Evolutionary conservation across 2,113 vertebrate genomes (phyloP).

Genomic region (Callochromis pleurospilus): DNA sequence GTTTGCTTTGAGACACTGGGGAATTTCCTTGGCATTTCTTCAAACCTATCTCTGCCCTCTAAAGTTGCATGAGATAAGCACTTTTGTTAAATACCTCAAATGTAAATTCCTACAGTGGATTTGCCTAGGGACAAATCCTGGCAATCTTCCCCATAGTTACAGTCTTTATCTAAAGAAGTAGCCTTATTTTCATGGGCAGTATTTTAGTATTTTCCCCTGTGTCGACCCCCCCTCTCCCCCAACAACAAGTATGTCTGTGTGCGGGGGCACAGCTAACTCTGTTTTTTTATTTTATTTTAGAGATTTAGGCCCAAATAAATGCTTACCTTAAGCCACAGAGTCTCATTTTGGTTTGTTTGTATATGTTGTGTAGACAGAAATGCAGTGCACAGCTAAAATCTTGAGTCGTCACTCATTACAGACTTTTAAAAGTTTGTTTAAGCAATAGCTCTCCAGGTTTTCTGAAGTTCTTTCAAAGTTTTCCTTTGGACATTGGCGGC

Average conservation of each 20-base stretch:
- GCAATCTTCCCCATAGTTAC: background rate
- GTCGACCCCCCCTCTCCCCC: background rate
- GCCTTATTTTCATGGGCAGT: background rate
- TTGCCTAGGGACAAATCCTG: background rate
- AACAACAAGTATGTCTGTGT: too few species aligned
- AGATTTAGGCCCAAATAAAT: background rate
- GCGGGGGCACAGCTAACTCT: background rate
- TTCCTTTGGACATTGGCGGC: background rate
- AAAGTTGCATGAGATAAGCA: background rate
- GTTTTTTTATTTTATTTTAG: background rate
- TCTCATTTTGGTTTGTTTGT: background rate
- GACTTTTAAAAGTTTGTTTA: background rate
- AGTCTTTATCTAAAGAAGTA: background rate
- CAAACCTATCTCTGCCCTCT: background rate
- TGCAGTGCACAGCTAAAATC: background rate
- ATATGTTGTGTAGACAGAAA: background rate
- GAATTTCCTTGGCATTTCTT: background rate
- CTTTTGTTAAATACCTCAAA: background rate
- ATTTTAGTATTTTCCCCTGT: background rate
- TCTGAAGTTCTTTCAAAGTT: background rate
- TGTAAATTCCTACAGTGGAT: background rate
- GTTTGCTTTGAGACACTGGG: background rate
- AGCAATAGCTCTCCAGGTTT: background rate
- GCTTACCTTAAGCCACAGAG: background rate
- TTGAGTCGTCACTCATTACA: fast-evolving